Conservation (phyloP, 92 coral and sea anemone genomes). For the Palythoa grandis region DNA sequence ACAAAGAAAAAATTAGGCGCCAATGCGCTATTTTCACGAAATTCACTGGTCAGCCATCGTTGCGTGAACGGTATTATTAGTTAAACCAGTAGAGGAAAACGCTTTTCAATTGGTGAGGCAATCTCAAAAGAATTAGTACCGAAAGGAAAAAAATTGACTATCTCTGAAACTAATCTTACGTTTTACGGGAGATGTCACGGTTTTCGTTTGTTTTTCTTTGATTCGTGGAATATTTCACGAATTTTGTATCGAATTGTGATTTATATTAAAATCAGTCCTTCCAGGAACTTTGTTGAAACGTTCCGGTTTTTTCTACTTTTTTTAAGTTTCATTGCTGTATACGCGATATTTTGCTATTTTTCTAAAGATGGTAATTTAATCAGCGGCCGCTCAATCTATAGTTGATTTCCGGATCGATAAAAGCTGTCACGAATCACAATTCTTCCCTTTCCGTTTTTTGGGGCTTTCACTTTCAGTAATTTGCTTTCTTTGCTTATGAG, state of each 20-base stretch:
- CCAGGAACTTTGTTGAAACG: neutral
- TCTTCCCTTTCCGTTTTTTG: neutral
- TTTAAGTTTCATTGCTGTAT: neutral
- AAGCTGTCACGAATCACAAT: slow-evolving; percentile 17
- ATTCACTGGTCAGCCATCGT: neutral
- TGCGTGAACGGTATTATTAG: neutral
- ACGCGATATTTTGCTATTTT: neutral
- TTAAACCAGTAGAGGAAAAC: neutral
- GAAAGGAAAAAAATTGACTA: neutral
- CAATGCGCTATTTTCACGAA: neutral
- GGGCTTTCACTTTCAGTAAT: slow-evolving; percentile 15
- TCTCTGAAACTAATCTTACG: no score
- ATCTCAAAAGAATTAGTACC: neutral
- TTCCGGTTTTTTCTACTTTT: neutral
- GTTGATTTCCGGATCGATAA: slow-evolving; percentile 18
- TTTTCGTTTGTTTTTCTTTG: neutral
- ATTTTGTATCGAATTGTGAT: no score
- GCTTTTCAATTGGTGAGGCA: neutral
- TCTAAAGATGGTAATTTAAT: neutral
- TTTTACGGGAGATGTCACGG: no score
- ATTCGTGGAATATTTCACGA: neutral
- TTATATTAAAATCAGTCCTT: no score
- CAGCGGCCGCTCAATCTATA: neutral
- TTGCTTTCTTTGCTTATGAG: neutral
- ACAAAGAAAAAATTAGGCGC: neutral